Conservation (phyloP, 2,113 vertebrate species). For the Tylochromis polylepis region DNA sequence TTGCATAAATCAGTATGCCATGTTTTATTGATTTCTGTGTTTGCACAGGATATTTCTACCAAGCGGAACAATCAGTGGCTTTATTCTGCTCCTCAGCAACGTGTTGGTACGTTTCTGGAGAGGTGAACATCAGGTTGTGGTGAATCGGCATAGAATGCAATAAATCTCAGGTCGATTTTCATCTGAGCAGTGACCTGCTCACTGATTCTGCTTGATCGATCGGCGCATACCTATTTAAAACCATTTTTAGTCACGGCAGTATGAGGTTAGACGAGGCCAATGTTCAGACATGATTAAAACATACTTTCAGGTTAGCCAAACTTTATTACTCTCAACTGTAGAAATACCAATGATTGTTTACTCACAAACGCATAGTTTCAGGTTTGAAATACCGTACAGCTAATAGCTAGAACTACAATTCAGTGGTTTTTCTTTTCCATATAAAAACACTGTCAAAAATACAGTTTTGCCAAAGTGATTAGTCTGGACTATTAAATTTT, state of each 20-base stretch:
- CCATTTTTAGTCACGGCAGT: background rate
- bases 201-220: fast-evolving
- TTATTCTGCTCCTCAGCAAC: background rate
- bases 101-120: background rate
- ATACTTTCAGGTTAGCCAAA: background rate
- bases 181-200: background rate
- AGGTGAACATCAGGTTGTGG: background rate
- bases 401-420: background rate
- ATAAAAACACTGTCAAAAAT: background rate
- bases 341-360: background rate
- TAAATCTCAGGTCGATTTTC: background rate
- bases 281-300: background rate
- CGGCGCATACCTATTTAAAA: background rate
- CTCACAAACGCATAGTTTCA: background rate
- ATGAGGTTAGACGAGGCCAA: background rate
- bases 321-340: background rate
- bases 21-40: background rate
- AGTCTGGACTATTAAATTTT: background rate
- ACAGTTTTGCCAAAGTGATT: background rate
- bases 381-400: background rate
- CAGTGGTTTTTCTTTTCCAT: background rate
- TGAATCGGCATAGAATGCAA: background rate
- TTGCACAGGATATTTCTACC: background rate
- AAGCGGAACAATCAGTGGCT: background rate
- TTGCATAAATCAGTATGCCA: background rate